phyloP scores from a whole-genome alignment of 2,113 vertebrate species.

The Rhabdomys dilectus region DNA sequence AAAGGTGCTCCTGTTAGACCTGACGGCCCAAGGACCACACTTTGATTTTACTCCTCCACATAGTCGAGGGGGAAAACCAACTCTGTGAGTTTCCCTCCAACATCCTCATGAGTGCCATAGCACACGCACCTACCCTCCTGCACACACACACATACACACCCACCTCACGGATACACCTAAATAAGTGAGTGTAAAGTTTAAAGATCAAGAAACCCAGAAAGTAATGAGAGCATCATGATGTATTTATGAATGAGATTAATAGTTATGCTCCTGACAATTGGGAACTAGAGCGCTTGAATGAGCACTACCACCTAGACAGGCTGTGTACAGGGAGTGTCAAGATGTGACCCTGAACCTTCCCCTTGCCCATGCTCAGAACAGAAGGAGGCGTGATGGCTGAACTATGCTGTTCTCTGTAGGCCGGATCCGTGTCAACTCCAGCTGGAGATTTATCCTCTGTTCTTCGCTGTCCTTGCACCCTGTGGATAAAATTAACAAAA shows the following conservation, averaged over 20 bases:
- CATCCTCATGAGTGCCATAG: neutral
- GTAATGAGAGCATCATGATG: neutral
- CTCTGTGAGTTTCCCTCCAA: neutral
- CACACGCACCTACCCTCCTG: no score
- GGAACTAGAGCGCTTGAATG: neutral
- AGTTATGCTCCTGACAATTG: neutral
- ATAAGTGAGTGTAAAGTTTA: neutral
- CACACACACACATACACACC: neutral
- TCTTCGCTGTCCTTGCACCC: constrained; percentile 20
- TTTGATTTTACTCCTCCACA: neutral
- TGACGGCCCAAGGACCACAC: no score
- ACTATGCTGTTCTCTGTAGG: neutral
- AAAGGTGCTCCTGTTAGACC: neutral
- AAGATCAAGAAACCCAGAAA: neutral
- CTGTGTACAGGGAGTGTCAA: neutral
- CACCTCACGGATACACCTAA: neutral
- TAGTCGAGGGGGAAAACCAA: no score
- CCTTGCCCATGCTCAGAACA: neutral
- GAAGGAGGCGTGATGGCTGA: neutral
- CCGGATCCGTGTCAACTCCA: neutral
- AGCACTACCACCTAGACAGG: neutral
- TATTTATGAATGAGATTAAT: neutral
- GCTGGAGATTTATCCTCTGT: neutral
- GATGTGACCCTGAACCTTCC: neutral
- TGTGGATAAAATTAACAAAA: constrained; percentile 51